phyloP scores from a whole-genome alignment of 1,140 invertebrate genomes.

The Macrobrachium nipponense region DNA sequence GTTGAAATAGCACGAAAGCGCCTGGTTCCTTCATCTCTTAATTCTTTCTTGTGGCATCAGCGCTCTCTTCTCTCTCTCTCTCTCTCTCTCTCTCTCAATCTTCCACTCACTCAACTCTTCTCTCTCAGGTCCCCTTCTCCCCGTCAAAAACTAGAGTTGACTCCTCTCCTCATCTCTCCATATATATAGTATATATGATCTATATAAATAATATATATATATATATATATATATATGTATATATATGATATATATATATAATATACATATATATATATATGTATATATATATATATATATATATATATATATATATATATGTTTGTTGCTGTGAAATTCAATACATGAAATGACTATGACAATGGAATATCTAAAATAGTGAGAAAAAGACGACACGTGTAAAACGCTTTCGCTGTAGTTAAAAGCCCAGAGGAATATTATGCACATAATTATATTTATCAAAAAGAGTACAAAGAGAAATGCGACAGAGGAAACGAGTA shows the following conservation, averaged over 20 bases:
- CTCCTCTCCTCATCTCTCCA: too few relatives aligned
- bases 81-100: conserved; percentile 8
- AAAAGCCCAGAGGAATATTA: background rate
- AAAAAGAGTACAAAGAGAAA: background rate
- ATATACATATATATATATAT: conserved; percentile 15
- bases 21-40: too few relatives aligned
- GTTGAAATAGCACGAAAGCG: too few relatives aligned
- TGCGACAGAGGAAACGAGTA: too few relatives aligned
- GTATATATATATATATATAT: conserved; percentile 4
- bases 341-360: too few relatives aligned
- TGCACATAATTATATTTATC: background rate
- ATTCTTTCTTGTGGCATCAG: too few relatives aligned
- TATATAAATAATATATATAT: conserved; percentile 21
- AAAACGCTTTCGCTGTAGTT: too few relatives aligned
- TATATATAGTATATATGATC: background rate
- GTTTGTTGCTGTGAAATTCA: too few relatives aligned
- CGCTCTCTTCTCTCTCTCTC: conserved; percentile 13
- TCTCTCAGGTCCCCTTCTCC: too few relatives aligned
- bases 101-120: background rate
- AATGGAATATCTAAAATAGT: too few relatives aligned
- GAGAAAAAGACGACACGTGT: too few relatives aligned
- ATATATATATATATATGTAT: conserved; percentile 19
- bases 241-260: conserved; percentile 20
- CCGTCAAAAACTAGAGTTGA: too few relatives aligned
- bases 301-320: conserved; percentile 6